These are phyloP conservation scores for Aphaenogaster ashmeadi DNA, from an alignment of 1,140 invertebrate species.

Conservation along the genomic window DNA sequence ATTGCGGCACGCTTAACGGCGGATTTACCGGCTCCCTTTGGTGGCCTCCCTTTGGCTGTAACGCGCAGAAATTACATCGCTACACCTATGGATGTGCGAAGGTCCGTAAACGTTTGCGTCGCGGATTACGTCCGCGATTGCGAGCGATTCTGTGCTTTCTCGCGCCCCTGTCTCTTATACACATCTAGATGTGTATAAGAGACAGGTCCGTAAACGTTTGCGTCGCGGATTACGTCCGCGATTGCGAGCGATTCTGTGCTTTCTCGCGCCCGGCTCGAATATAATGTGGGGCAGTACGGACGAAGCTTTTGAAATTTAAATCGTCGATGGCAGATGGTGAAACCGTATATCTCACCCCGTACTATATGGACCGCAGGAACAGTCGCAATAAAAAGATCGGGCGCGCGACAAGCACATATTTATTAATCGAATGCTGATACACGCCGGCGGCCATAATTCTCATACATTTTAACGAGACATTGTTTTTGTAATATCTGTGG, in stretches of 20 bases:
- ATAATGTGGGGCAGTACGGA: constrained; percentile 20
- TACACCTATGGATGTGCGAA: not conserved
- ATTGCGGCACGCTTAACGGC: constrained; percentile 39
- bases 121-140: constrained; percentile 47
- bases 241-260: constrained; percentile 36
- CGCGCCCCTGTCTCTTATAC: no score
- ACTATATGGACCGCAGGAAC: not conserved
- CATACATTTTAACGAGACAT: constrained; percentile 30
- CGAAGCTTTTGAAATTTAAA: constrained; percentile 55
- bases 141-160: constrained; percentile 29
- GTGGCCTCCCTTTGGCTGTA: constrained; percentile 13
- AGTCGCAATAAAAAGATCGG: constrained; percentile 31
- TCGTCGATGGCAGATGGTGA: constrained; percentile 42
- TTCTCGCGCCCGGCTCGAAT: constrained; percentile 18
- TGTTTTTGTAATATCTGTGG: not conserved
- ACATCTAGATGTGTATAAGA: no score
- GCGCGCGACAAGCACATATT: constrained; percentile 31
- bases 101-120: constrained; percentile 42
- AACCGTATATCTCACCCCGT: not conserved
- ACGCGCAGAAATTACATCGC: constrained; percentile 30
- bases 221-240: constrained; percentile 37
- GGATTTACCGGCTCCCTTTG: constrained; percentile 30
- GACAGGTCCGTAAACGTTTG: constrained; percentile 47
- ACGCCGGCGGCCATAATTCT: constrained; percentile 13
- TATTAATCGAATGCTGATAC: constrained; percentile 33